Evolutionary conservation across 2,888 invertebrate genomes (phyloP).

Genomic region (Drosophila multiciliata): DNA sequence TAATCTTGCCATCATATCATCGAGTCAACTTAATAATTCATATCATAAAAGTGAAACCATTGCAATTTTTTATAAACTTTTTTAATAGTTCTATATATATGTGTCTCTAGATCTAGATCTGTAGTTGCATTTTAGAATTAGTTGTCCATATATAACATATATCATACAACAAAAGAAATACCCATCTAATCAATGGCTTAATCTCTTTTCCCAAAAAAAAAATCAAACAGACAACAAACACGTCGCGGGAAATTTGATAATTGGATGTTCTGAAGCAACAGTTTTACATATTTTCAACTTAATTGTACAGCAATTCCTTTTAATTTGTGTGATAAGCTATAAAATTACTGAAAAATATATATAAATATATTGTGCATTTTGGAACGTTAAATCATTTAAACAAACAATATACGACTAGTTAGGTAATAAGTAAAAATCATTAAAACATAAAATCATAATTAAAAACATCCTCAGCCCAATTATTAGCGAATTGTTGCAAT

Average conservation of each 20-base stretch:
- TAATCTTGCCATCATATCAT: conserved; percentile 40
- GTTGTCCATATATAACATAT: conserved; percentile 11
- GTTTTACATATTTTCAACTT: conserved; percentile 17
- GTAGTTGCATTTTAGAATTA: conserved; percentile 47
- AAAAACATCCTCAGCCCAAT: conserved; percentile 38
- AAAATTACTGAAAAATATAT: conserved; percentile 18
- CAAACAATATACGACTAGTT: conserved; percentile 33
- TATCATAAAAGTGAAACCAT: conserved; percentile 42
- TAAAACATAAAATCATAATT: conserved; percentile 3
- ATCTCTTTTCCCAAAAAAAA: conserved; percentile 60
- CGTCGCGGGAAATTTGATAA: conserved; percentile 83
- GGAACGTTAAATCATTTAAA: conserved; percentile 39
- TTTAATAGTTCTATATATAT: conserved; percentile 11
- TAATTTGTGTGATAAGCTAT: conserved; percentile 70
- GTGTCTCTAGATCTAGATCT: conserved; percentile 15
- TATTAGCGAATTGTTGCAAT: conserved; percentile 69
- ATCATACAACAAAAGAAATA: conserved; percentile 1
- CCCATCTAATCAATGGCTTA: conserved; percentile 47
- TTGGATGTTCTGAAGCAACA: conserved; percentile 82
- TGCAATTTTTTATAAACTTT: conserved; percentile 24
- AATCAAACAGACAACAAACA: conserved; percentile 70
- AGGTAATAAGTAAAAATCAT: conserved; percentile 31
- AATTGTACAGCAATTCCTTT: conserved; percentile 63
- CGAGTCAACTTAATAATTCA: conserved; percentile 47
- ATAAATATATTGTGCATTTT: conserved; percentile 55